phyloP scores from a whole-genome alignment of 2,888 invertebrate genomes.

The Coenonympha glycerion region DNA sequence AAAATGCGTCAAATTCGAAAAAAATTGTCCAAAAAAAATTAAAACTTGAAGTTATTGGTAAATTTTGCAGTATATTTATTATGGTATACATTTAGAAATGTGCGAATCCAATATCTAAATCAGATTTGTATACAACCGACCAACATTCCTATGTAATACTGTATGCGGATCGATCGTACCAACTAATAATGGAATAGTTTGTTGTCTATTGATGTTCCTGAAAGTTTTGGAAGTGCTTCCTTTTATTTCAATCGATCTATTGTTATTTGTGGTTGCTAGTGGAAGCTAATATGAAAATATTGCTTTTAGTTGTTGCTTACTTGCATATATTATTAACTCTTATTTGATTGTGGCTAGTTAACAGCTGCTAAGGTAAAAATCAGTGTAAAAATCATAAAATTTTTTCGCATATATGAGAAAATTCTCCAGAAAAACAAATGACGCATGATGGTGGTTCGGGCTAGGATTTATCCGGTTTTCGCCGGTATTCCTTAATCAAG shows the following conservation, averaged over 20 bases:
- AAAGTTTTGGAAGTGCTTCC: slow-evolving; percentile 35
- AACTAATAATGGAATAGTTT: slow-evolving; percentile 49
- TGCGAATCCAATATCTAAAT: not conserved
- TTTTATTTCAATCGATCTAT: slow-evolving; percentile 7
- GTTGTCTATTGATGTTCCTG: slow-evolving; percentile 35
- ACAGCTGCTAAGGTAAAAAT: no score
- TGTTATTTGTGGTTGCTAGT: not conserved
- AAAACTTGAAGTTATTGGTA: no score
- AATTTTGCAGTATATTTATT: no score
- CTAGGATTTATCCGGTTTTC: not conserved
- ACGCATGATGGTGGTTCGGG: not conserved
- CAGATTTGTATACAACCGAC: not conserved
- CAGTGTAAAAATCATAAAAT: no score
- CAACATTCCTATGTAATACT: not conserved
- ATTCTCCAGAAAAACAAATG: not conserved
- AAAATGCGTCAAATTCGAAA: no score
- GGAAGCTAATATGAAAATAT: not conserved
- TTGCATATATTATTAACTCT: no score
- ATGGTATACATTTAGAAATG: not conserved
- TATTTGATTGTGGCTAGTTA: no score
- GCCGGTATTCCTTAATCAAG: no score
- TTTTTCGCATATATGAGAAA: no score
- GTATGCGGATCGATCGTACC: slow-evolving; percentile 36
- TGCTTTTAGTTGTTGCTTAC: no score
- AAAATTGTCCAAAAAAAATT: no score